Base-by-base conservation (phyloP, 2,888 invertebrate species). In the Andrena haemorrhoa region DNA sequence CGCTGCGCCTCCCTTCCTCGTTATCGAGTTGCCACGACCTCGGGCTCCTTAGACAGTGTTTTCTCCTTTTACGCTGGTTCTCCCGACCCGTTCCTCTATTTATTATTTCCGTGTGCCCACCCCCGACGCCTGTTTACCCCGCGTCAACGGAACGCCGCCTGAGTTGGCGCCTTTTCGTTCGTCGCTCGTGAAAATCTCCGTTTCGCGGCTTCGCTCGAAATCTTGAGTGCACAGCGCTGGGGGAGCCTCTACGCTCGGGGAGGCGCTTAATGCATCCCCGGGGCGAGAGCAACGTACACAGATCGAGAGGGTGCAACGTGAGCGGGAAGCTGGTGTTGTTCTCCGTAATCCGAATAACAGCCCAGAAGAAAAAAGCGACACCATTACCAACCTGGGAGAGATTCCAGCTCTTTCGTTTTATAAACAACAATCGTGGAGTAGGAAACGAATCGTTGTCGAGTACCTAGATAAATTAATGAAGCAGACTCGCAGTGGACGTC, bases 251-350 rank as follows among this genome's bases (percentile, higher is more conserved):
- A 8, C n/a, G 5, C 49, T 71, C 49, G 58, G 41, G 12, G 10
- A 35, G 10, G 3, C 35, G 10, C 35, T 35, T 35, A 35, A 35
- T 35, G 35, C 35, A 10, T 35, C 35, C 35, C 35, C 35, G 2
- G 2, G 47, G 60, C 3, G 26, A 8, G 26, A 29, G 33, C 41
- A 68, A 26, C 49, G 26, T 53, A 56, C 41, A 79, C 70, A 35
- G 12, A 72, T 74, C 71, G 29, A 53, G 60, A 31, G 20, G 49
- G 78, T 61, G 51, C 60, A 16, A 58, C 63, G 26, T 10, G 16
- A 60, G 63, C 77, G 81, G 75, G 77, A 83, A 86, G 75, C 70
- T 68, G 47, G 33, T 51, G 75, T 76, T 47, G 64, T 76, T 26
- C 41, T 29, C 47, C 41, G 53, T 51, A 51, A 41, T 31, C 41